phyloP scores from a whole-genome alignment of 2,113 vertebrate genomes.

The Heterotis niloticus region DNA sequence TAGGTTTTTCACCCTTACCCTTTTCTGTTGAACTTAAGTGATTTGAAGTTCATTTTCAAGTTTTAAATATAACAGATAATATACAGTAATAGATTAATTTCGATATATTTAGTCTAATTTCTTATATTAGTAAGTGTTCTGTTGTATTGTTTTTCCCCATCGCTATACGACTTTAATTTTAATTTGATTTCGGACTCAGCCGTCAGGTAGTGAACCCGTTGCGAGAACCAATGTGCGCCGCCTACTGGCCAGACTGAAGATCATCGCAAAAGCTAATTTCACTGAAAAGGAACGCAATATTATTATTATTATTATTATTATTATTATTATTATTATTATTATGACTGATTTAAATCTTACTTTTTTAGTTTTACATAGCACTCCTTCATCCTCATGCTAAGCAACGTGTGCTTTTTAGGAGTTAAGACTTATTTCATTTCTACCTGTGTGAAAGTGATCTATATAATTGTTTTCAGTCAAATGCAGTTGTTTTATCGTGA shows the following conservation, averaged over 20 bases:
- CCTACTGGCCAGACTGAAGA: conserved; percentile 22
- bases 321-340: too few relatives aligned
- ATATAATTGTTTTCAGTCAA: neutral
- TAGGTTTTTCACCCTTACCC: too few relatives aligned
- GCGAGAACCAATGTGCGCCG: conserved; percentile 5
- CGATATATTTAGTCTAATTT: neutral
- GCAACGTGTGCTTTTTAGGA: neutral
- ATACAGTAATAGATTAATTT: too few relatives aligned
- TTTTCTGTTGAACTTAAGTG: too few relatives aligned
- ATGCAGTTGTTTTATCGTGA: neutral
- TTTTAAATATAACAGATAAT: too few relatives aligned
- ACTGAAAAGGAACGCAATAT: conserved; percentile 26
- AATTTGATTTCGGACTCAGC: neutral
- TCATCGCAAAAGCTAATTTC: neutral
- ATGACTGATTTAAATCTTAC: too few relatives aligned
- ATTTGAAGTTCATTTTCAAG: too few relatives aligned
- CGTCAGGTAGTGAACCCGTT: neutral
- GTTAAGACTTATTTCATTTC: neutral
- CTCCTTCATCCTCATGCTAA: too few relatives aligned
- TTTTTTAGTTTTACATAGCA: too few relatives aligned
- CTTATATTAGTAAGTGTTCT: neutral
- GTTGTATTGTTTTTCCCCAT: neutral
- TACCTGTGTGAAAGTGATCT: neutral
- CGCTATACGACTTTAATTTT: too few relatives aligned
- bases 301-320: too few relatives aligned